These are phyloP conservation scores for Uloborus diversus DNA, from an alignment of 1,140 invertebrate genomes.

Conservation along the genomic window DNA sequence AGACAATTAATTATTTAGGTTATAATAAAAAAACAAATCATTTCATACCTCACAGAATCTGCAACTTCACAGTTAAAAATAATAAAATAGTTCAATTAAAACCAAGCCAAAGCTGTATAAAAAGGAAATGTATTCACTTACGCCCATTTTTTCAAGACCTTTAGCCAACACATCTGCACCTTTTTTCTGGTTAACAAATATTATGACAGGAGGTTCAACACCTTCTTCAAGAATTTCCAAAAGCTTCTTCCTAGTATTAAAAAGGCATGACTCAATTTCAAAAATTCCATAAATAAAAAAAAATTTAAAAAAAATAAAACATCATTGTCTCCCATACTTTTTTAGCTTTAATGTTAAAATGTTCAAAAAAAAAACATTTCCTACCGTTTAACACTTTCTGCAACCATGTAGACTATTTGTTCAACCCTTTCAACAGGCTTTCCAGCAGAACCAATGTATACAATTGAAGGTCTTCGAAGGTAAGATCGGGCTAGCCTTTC, in stretches of 20 bases:
- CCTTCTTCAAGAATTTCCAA: slow-evolving; percentile 72
- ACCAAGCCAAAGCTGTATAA: too few relatives aligned
- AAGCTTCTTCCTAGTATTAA: slow-evolving; percentile 68
- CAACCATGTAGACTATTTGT: slow-evolving; percentile 96
- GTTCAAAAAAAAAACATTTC: too few relatives aligned
- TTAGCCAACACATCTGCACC: slow-evolving; percentile 98
- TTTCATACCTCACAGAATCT: too few relatives aligned
- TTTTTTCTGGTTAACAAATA: slow-evolving; percentile 99
- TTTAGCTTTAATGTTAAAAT: not conserved
- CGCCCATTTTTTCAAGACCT: slow-evolving; percentile 94
- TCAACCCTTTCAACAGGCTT: slow-evolving; percentile 98
- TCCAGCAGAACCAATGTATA: slow-evolving; percentile 98
- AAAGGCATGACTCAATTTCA: too few relatives aligned
- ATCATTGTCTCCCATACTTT: not conserved
- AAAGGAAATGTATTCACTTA: too few relatives aligned
- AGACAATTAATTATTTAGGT: too few relatives aligned
- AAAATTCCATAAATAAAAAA: too few relatives aligned
- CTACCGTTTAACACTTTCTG: slow-evolving; percentile 91
- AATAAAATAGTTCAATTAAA: too few relatives aligned
- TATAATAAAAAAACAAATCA: too few relatives aligned
- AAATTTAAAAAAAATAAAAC: not conserved
- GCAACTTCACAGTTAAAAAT: too few relatives aligned
- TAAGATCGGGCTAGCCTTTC: slow-evolving; percentile 96
- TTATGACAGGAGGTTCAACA: slow-evolving; percentile 94
- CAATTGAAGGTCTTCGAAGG: slow-evolving; percentile 92